A percentile compares a stretch with the other conserved stretches of the same genome.
Evolutionary conservation across 2,888 invertebrate genomes (phyloP).

Genomic region (Cremastinae sp.): DNA sequence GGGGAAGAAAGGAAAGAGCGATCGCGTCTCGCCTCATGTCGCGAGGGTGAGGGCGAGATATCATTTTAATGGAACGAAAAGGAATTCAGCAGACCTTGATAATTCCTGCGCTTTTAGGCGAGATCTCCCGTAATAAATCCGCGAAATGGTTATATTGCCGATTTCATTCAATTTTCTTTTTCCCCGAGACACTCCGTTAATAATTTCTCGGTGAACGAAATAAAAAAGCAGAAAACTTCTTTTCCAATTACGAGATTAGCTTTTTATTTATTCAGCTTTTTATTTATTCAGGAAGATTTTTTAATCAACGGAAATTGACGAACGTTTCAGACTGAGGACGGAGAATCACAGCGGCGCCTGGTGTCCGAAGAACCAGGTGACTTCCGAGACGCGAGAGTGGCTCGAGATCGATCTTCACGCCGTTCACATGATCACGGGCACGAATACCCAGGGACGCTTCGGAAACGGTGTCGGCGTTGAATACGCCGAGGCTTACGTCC

Average conservation of each 20-base stretch:
- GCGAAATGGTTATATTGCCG: conserved; percentile 15
- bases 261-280: not conserved
- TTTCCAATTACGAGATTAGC: not conserved
- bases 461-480: conserved; percentile 87
- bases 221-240: no score
- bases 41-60: conserved; percentile 44
- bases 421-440: conserved; percentile 84
- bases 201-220: no score
- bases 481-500: conserved; percentile 84
- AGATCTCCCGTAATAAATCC: conserved; percentile 28
- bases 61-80: conserved; percentile 51
- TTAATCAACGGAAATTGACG: conserved; percentile 5
- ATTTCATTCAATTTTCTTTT: conserved; percentile 8
- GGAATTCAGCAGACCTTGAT: conserved; percentile 50
- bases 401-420: conserved; percentile 84
- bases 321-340: conserved; percentile 82
- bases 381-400: conserved; percentile 82
- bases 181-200: not conserved
- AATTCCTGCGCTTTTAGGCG: conserved; percentile 44
- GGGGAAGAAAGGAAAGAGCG: conserved; percentile 21
- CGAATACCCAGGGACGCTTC: conserved; percentile 86
- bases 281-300: not conserved
- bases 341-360: conserved; percentile 87
- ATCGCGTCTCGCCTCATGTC: conserved; percentile 33
- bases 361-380: conserved; percentile 86